These are phyloP conservation scores for Diogma glabrata DNA, from an alignment of 2,888 invertebrate species.

Conservation along the genomic window DNA sequence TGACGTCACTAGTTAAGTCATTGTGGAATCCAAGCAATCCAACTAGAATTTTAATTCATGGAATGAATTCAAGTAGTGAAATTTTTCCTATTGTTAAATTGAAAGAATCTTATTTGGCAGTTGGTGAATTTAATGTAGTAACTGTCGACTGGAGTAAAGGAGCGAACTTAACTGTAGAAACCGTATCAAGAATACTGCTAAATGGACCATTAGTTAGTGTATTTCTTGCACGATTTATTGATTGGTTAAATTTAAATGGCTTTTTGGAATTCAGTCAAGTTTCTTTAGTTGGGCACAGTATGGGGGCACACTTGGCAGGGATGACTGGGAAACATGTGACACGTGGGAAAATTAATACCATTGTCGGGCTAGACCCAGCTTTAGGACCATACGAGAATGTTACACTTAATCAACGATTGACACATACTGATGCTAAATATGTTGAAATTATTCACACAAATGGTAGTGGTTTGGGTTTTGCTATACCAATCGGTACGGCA, in stretches of 20 bases:
- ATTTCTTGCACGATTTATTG: slow-evolving; percentile 26
- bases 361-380: slow-evolving; percentile 35
- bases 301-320: slow-evolving; percentile 34
- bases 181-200: slow-evolving; percentile 25
- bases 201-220: no score
- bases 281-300: slow-evolving; percentile 33
- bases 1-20: slow-evolving; percentile 16
- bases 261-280: slow-evolving; percentile 23
- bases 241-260: slow-evolving; percentile 22
- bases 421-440: slow-evolving; percentile 29
- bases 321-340: slow-evolving; percentile 27
- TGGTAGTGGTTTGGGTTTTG: slow-evolving; percentile 29
- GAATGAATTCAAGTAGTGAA: slow-evolving; percentile 31
- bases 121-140: slow-evolving; percentile 29
- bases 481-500: slow-evolving; percentile 28
- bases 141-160: slow-evolving; percentile 31
- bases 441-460: slow-evolving; percentile 36
- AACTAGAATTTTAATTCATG: slow-evolving; percentile 24
- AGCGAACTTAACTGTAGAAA: slow-evolving; percentile 25
- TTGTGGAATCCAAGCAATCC: slow-evolving; percentile 20
- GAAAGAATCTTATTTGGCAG: slow-evolving; percentile 27
- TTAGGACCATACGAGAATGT: slow-evolving; percentile 27
- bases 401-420: slow-evolving; percentile 27
- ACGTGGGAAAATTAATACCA: slow-evolving; percentile 27
- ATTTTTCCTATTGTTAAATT: slow-evolving; percentile 28